Evolutionary conservation across 1,140 invertebrate species (phyloP).

Genomic region (Octopus sinensis): DNA sequence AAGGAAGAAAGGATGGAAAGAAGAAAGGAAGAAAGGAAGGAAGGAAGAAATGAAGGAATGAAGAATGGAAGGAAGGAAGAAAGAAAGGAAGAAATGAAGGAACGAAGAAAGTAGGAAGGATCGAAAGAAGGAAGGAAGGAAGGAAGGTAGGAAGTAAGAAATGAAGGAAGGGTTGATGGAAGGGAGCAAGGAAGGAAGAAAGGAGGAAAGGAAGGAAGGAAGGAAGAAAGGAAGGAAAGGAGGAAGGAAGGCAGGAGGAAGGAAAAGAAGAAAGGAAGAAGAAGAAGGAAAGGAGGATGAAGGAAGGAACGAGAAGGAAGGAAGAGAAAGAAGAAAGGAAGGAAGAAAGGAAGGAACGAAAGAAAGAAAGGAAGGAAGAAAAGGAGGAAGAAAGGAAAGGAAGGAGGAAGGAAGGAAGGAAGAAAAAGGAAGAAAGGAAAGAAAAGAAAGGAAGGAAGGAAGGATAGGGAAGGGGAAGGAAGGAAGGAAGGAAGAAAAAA

Average conservation of each 20-base stretch:
- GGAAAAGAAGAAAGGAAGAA: neutral
- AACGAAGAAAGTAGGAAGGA: too few species aligned
- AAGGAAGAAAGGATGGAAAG: too few species aligned
- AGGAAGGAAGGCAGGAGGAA: neutral
- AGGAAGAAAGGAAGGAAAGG: neutral
- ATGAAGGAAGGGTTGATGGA: neutral
- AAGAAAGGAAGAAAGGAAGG: too few species aligned
- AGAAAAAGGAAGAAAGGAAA: neutral
- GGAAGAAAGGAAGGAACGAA: neutral
- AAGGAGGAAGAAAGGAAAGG: neutral
- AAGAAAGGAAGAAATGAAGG: too few species aligned
- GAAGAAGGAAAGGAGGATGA: neutral
- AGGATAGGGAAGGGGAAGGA: neutral
- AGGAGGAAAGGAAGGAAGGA: neutral
- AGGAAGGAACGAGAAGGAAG: neutral
- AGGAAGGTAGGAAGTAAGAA: neutral
- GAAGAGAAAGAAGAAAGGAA: neutral
- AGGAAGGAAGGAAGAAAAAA: neutral
- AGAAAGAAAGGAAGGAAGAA: neutral
- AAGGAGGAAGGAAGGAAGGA: neutral
- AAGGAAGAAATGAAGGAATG: too few species aligned
- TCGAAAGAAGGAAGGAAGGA: neutral
- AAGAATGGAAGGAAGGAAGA: too few species aligned
- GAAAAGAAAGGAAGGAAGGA: neutral
- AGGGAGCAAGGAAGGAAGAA: neutral